A percentile compares a stretch with the other conserved stretches of the same genome.
Evolutionary conservation across 2,797 vertebrate genomes (phyloP).

Genomic region (Micrastur ruficollis): DNA sequence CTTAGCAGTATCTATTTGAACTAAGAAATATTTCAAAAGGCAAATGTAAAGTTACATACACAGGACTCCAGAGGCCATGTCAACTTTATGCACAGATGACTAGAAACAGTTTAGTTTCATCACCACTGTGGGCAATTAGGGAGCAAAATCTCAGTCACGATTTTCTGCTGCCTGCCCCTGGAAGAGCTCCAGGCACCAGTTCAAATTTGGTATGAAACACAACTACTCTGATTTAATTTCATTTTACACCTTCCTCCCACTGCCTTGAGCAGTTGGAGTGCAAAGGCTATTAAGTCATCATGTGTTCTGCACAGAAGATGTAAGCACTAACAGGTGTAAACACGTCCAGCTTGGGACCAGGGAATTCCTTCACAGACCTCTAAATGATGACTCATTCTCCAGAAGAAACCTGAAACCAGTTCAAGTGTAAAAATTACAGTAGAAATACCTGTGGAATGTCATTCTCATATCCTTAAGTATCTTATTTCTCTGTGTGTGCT

Average conservation of each 20-base stretch:
- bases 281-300: slow-evolving; percentile 13
- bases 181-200: slow-evolving; percentile 47
- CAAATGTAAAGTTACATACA: not conserved
- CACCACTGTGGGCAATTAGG: slow-evolving; percentile 47
- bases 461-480: not conserved
- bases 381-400: slow-evolving; percentile 5
- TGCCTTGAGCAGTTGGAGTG: slow-evolving; percentile 44
- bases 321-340: slow-evolving; percentile 25
- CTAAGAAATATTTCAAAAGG: not conserved
- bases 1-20: not conserved
- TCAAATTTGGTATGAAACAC: slow-evolving; percentile 37
- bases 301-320: not conserved
- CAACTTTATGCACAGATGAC: slow-evolving; percentile 13
- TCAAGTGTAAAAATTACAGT: not conserved
- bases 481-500: not conserved
- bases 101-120: slow-evolving; percentile 45
- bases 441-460: not conserved
- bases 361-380: slow-evolving; percentile 15
- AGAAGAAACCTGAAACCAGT: slow-evolving; percentile 14
- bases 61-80: slow-evolving; percentile 1
- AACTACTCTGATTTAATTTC: slow-evolving; percentile 40
- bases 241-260: slow-evolving; percentile 41
- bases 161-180: slow-evolving; percentile 36
- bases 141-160: slow-evolving; percentile 24
- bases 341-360: not conserved